These are phyloP conservation scores for Falco punctatus DNA, from an alignment of 2,113 vertebrate species.

Conservation along the genomic window DNA sequence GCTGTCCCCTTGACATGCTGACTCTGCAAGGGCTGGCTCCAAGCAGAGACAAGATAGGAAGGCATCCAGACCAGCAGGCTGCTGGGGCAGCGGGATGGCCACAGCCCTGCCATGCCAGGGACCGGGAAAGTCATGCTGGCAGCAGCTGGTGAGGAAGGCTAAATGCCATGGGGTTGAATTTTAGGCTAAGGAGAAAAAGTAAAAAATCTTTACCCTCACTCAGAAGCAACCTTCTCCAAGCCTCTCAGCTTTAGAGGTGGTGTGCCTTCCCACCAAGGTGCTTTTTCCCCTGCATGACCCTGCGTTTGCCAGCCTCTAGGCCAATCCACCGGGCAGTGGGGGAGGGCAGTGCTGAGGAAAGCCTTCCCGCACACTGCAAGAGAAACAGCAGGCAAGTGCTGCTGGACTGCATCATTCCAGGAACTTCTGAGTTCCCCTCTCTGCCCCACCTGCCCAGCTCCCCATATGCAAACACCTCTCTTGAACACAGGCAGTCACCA, in stretches of 20 bases:
- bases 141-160: not conserved
- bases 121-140: not conserved
- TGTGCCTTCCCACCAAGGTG: not conserved
- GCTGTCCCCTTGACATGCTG: not conserved
- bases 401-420: not conserved
- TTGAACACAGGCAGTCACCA: not conserved
- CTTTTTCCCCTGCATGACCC: not conserved
- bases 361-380: no score
- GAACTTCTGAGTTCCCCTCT: not conserved
- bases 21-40: constrained; percentile 11
- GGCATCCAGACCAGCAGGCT: not conserved
- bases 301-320: not conserved
- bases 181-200: not conserved
- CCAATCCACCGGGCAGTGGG: fast-evolving
- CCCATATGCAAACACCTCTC: not conserved
- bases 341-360: not conserved
- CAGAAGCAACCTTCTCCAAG: not conserved
- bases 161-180: not conserved
- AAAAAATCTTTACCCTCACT: not conserved
- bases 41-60: not conserved
- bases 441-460: not conserved
- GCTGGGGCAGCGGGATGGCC: not conserved
- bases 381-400: not conserved
- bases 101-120: not conserved
- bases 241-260: not conserved